These are phyloP conservation scores for Perizoma affinitatum DNA, from an alignment of 2,888 invertebrate species.

Conservation along the genomic window DNA sequence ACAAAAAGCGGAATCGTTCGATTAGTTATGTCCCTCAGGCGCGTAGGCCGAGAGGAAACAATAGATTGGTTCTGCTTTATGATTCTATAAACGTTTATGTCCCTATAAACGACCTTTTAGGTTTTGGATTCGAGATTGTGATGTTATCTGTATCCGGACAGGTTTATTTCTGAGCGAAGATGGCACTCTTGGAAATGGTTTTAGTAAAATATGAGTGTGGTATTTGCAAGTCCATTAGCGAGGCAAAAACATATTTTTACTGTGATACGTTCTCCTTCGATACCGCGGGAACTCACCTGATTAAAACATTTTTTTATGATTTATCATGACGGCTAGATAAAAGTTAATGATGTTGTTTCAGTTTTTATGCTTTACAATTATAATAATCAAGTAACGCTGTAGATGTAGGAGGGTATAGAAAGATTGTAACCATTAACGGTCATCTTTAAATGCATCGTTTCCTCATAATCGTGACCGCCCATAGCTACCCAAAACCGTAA, in stretches of 20 bases:
- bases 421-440: slow-evolving; percentile 46
- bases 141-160: slow-evolving; percentile 71
- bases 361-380: slow-evolving; percentile 41
- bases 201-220: slow-evolving; percentile 46
- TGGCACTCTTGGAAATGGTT: slow-evolving; percentile 59
- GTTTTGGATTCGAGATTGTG: slow-evolving; percentile 75
- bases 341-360: slow-evolving; percentile 41
- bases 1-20: slow-evolving; percentile 80
- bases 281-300: slow-evolving; percentile 36
- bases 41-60: slow-evolving; percentile 78
- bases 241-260: slow-evolving; percentile 34
- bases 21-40: slow-evolving; percentile 76
- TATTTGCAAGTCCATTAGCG: slow-evolving; percentile 45
- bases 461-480: slow-evolving; percentile 64
- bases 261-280: slow-evolving; percentile 31
- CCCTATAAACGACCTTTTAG: slow-evolving; percentile 78
- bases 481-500: slow-evolving; percentile 64
- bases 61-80: slow-evolving; percentile 81
- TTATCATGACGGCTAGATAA: slow-evolving; percentile 40
- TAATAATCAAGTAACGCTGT: slow-evolving; percentile 41
- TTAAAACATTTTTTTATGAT: slow-evolving; percentile 40
- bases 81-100: slow-evolving; percentile 83
- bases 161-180: slow-evolving; percentile 73
- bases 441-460: slow-evolving; percentile 50
- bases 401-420: slow-evolving; percentile 49